Conservation (phyloP, 2,113 vertebrate genomes). For the Talpa occidentalis region DNA sequence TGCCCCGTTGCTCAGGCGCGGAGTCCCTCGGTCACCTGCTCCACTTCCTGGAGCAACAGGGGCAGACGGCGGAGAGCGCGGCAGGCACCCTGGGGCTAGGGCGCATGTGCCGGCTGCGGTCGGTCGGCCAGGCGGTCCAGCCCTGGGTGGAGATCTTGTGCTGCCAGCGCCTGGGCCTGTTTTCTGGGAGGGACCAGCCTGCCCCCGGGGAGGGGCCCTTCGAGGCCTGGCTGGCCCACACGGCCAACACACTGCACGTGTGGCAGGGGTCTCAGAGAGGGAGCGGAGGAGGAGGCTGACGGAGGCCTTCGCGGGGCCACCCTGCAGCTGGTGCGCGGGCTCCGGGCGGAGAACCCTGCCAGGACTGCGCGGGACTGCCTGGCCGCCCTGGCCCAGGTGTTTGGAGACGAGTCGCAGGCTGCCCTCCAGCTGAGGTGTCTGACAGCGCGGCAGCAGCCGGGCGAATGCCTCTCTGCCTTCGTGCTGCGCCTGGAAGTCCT, state of each 20-base stretch:
- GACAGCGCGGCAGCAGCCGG: not conserved
- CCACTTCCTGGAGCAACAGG: slow-evolving; percentile 16
- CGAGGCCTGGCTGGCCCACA: not conserved
- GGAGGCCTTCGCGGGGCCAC: not conserved
- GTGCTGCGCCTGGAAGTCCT: slow-evolving; percentile 10
- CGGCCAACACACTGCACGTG: not conserved
- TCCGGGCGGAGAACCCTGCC: not conserved
- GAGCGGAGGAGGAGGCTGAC: slow-evolving; percentile 31
- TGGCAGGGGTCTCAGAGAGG: not conserved
- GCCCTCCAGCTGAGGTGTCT: not conserved
- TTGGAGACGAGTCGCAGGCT: not conserved
- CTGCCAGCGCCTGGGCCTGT: slow-evolving; percentile 11
- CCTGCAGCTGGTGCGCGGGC: not conserved
- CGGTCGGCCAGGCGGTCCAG: not conserved
- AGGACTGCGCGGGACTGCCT: slow-evolving; percentile 12
- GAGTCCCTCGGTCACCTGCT: not conserved
- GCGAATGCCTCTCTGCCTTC: not conserved
- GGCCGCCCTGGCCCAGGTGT: not conserved
- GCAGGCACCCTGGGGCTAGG: not conserved
- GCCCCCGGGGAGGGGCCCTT: not conserved
- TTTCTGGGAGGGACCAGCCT: not conserved
- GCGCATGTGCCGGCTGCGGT: slow-evolving; percentile 1
- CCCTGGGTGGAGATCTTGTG: not conserved
- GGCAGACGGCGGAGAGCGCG: not conserved
- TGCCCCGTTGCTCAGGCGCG: not conserved